Evolutionary conservation across 2,888 invertebrate species (phyloP).

Genomic region (Nomada ruficornis): DNA sequence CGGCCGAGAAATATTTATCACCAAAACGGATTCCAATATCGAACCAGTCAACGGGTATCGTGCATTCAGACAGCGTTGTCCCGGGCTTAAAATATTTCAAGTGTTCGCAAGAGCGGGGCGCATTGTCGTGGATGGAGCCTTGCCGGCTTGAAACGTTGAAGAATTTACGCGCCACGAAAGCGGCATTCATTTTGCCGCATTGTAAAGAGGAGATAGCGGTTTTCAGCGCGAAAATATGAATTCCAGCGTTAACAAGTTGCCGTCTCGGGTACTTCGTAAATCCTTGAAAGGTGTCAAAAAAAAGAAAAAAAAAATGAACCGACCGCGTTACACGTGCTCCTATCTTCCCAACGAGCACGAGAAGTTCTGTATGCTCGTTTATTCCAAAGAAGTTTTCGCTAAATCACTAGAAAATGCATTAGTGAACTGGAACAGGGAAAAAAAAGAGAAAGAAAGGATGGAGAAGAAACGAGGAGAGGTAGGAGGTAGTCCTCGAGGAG

Average conservation of each 20-base stretch:
- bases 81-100: constrained; percentile 13
- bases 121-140: background rate
- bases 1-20: background rate
- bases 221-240: constrained; percentile 35
- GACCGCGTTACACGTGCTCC: constrained; percentile 1
- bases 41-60: background rate
- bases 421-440: background rate
- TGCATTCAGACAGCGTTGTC: background rate
- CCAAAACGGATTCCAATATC: background rate
- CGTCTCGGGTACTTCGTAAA: constrained; percentile 24
- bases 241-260: constrained; percentile 44
- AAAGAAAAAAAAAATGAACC: background rate
- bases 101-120: background rate
- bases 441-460: background rate
- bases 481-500: background rate
- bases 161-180: constrained; percentile 31
- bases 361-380: background rate
- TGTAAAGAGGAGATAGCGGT: constrained; percentile 35
- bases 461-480: too few species aligned
- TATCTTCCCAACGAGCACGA: background rate
- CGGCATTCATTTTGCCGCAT: constrained; percentile 43
- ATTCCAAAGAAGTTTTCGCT: background rate
- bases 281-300: constrained; percentile 19
- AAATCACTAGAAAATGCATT: background rate
- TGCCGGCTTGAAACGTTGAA: constrained; percentile 20